Base-by-base conservation (phyloP, 2,797 vertebrate genomes). In the Euthynnus affinis region DNA sequence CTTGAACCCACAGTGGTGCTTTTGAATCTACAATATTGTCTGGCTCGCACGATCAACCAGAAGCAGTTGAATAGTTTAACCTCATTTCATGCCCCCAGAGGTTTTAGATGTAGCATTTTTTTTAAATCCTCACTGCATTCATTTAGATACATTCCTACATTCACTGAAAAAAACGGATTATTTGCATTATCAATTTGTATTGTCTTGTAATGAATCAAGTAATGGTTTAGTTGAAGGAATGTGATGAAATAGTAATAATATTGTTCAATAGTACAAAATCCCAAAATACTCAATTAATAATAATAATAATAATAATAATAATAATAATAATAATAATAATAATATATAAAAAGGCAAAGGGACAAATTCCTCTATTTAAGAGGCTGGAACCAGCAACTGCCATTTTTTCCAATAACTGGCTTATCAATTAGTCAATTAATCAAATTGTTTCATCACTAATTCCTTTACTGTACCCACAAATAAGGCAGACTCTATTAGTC, bases 11-110 rank as follows among this genome's bases (percentile, higher is more conserved):
- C 29, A 34, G 48, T 3, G 62, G 34, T 12, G 46, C 55, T 77
- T 77, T 22, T n/a, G 48, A 82, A 76, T 74, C 44, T 44, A 70
- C 63, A 53, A 74, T 53, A 75, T 46, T 52, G 61, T 71, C 52
- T 37, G 52, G 46, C 52, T 69, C 37, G 42, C 51, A 64, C 53
- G 37, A 60, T 56, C 12, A 55, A 58, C 22, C 3, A 40, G 32
- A 53, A 15, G n/a, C 60, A 37, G 25, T 5, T 73, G 55, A 73
- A 80, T 5, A 74, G 49, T 59, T 65, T 70, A 71, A 58, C 63
- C 58, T 76, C 55, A 25, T 74, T 55, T 72, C 7, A 52, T n/a
- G 61, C 55, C 53, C 3, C 0, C n/a, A 27, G 6, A 73, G 40
- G 13, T 14, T 63, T 20, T 10, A 40, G 1, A 58, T 61, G 40